Conservation (phyloP, 2,797 vertebrate species). For the Oreortyx pictus region DNA sequence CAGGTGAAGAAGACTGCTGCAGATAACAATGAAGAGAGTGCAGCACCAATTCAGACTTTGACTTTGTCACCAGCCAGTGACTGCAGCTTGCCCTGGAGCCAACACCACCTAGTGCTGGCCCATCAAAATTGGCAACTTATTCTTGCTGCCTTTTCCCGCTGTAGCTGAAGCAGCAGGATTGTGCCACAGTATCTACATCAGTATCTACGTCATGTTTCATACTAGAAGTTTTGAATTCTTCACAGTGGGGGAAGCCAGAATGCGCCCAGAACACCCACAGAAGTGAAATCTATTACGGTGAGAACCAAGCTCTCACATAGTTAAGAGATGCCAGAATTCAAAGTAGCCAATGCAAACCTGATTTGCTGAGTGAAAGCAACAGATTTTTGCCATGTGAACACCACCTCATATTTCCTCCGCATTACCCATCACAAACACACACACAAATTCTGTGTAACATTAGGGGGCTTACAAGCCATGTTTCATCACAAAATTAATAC, state of each 20-base stretch:
- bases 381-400: not conserved
- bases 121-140: not conserved
- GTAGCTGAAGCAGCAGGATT: not conserved
- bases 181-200: accelerated
- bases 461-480: not conserved
- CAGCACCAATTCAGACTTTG: not conserved
- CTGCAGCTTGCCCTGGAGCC: not conserved
- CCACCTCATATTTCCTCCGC: not conserved
- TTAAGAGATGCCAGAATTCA: not conserved
- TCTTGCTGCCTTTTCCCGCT: not conserved
- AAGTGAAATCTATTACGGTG: not conserved
- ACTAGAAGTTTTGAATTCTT: not conserved
- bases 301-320: not conserved
- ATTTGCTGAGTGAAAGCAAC: not conserved
- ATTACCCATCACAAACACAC: not conserved
- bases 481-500: not conserved
- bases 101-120: not conserved
- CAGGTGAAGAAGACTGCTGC: not conserved
- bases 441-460: not conserved
- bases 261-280: not conserved
- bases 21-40: not conserved
- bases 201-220: not conserved
- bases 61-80: not conserved
- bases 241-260: not conserved
- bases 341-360: not conserved